These are phyloP conservation scores for Kuschelorhynchus macadamiae DNA, from an alignment of 2,888 invertebrate species.

Conservation along the genomic window DNA sequence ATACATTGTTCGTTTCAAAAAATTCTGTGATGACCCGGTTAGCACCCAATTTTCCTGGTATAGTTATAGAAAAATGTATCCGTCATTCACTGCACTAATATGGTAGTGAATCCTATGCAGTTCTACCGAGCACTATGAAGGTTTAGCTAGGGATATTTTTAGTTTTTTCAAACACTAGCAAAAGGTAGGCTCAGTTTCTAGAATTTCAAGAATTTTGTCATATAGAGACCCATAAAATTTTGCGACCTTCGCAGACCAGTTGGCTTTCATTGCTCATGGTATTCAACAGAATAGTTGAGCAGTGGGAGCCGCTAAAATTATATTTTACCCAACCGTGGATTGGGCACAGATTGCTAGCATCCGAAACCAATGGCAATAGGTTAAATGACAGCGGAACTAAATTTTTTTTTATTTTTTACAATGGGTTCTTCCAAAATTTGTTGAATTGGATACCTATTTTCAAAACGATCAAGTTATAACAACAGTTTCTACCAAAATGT, in stretches of 20 bases:
- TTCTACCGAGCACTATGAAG: conserved; percentile 58
- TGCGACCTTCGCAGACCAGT: too few relatives aligned
- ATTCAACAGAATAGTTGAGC: neutral
- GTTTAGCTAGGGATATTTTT: conserved; percentile 57
- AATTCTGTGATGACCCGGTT: conserved; percentile 27
- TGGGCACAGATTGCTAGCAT: neutral
- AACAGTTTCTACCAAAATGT: neutral
- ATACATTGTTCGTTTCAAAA: conserved; percentile 3
- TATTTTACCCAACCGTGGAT: neutral
- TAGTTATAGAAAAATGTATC: conserved; percentile 35
- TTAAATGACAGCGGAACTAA: neutral
- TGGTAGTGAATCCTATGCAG: conserved; percentile 59
- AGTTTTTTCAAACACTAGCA: too few relatives aligned
- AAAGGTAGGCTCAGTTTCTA: neutral
- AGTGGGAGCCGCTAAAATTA: neutral
- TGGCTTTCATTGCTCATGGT: too few relatives aligned
- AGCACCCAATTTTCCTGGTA: neutral
- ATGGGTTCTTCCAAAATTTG: conserved; percentile 6
- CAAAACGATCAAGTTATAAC: neutral
- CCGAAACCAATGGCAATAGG: neutral
- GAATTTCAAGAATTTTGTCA: conserved; percentile 43
- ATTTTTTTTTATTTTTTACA: too few relatives aligned
- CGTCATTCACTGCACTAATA: conserved; percentile 61
- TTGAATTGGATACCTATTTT: neutral
- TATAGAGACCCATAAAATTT: conserved; percentile 42